Evolutionary conservation across 2,888 invertebrate species (phyloP).

Genomic region (Thera britannica): DNA sequence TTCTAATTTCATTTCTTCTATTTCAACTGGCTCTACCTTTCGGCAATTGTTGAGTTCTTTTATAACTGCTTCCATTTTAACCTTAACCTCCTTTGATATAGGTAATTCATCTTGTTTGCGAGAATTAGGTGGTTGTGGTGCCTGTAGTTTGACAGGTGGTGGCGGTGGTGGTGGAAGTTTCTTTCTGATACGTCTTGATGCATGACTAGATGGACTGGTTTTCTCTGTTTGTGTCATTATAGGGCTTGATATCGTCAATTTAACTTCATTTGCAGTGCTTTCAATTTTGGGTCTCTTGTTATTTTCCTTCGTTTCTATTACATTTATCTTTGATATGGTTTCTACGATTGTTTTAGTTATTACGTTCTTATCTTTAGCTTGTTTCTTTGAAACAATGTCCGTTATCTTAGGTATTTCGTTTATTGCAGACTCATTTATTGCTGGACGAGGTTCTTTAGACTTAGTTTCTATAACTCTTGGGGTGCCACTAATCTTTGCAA

Average conservation of each 20-base stretch:
- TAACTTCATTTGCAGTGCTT: conserved; percentile 20
- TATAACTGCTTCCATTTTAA: conserved; percentile 87
- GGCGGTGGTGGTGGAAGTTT: conserved; percentile 79
- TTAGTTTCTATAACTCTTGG: conserved; percentile 68
- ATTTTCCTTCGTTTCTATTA: conserved; percentile 14
- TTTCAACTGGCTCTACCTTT: conserved; percentile 64
- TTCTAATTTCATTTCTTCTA: conserved; percentile 63
- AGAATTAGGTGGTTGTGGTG: conserved; percentile 35
- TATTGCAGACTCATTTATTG: conserved; percentile 48
- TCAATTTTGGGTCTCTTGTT: conserved; percentile 26
- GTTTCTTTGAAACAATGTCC: conserved; percentile 44
- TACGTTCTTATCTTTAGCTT: conserved; percentile 32
- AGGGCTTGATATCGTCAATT: conserved; percentile 27
- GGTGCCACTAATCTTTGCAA: conserved; percentile 75
- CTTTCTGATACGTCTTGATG: conserved; percentile 69
- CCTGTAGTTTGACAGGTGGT: conserved; percentile 62
- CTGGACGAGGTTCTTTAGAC: conserved; percentile 50
- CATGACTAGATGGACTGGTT: conserved; percentile 64
- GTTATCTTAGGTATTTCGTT: conserved; percentile 44
- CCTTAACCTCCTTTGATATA: conserved; percentile 82
- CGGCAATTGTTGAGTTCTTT: conserved; percentile 80
- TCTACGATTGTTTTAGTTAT: conserved; percentile 17
- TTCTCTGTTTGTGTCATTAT: conserved; percentile 49
- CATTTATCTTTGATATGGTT: conserved; percentile 2
- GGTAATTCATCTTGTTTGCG: conserved; percentile 61